phyloP scores from a whole-genome alignment of 2,888 invertebrate species.

The Drosophila mercatorum region DNA sequence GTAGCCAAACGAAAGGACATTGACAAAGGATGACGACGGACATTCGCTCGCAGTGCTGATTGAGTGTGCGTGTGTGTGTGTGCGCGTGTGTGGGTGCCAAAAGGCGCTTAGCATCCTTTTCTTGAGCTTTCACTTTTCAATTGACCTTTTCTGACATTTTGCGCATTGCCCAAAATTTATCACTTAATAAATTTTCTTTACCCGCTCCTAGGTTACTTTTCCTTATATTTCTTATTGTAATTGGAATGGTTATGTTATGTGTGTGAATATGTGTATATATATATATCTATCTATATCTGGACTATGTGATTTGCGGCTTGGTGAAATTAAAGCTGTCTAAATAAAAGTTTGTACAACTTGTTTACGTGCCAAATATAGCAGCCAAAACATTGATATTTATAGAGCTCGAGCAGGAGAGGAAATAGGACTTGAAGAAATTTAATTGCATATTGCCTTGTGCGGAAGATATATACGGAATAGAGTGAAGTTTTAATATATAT shows the following conservation, averaged over 20 bases:
- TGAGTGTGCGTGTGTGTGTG: conserved; percentile 35
- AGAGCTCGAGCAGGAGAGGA: background rate
- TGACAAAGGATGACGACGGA: conserved; percentile 60
- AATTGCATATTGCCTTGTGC: background rate
- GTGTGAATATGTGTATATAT: conserved; percentile 8
- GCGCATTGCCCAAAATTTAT: conserved; percentile 70
- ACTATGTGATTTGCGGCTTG: conserved; percentile 44
- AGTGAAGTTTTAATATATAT: background rate
- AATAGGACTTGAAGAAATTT: background rate
- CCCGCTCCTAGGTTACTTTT: conserved; percentile 13
- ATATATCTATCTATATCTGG: conserved; percentile 26
- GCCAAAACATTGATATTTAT: background rate
- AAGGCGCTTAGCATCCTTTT: conserved; percentile 71
- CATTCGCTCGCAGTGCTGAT: conserved; percentile 58
- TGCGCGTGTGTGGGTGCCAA: conserved; percentile 52
- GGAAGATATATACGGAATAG: background rate
- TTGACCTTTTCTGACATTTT: conserved; percentile 75
- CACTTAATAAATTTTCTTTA: conserved; percentile 70
- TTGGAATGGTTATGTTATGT: conserved; percentile 56
- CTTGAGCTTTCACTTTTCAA: conserved; percentile 75
- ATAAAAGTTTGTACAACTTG: conserved; percentile 12
- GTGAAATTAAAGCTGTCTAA: conserved; percentile 49
- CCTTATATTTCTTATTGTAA: conserved; percentile 54
- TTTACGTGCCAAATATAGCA: conserved; percentile 6
- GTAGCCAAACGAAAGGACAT: conserved; percentile 24